Evolutionary conservation across 2,797 vertebrate genomes (phyloP), one percentile per base, ranked within the genome.

Genomic region (Sciaenops ocellatus): DNA sequence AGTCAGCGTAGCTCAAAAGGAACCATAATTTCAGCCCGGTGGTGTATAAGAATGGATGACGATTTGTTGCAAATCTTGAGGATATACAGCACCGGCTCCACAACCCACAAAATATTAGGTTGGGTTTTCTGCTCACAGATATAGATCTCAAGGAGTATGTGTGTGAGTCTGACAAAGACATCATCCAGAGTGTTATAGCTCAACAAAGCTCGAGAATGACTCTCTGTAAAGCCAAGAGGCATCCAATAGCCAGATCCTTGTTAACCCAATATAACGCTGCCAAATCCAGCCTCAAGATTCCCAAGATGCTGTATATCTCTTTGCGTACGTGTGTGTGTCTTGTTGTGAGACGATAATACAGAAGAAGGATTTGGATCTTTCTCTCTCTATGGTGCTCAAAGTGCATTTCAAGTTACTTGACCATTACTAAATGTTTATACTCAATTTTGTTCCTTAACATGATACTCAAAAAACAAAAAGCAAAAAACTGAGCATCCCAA

Each of bases 221-320:
- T 79, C 82, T 80, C 75, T 66, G 83, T 70, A 92, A 93, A 93
- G 87, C 85, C 83, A 65, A 46, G 75, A 71, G 75, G 78, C 80
- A 85, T 88, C 77, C 72, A 69, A 68, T n/a, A 44, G 59, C 51
- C 74, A 61, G 76, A 83, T 80, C 73, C 56, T 61, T 77, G 78
- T 81, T 93, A 81, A 87, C 82, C 80, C 76, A 64, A 24, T 62
- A 15, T 77, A 86, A 87, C 44, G 9, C 75, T 17, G 76, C 74
- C 75, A 87, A 86, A 87, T 85, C 79, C 82, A 67, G 72, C 67
- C 70, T 73, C 51, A 34, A 73, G 75, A 90, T 89, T 84, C 80
- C 70, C 82, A 84, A 89, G 90, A 82, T 72, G 71, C 51, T 78
- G 57, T 47, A 62, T 48, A 24, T 70, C 42, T 70, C 42, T 57